Conservation (phyloP, 2,113 vertebrate genomes). For the Pontoporia blainvillei region DNA sequence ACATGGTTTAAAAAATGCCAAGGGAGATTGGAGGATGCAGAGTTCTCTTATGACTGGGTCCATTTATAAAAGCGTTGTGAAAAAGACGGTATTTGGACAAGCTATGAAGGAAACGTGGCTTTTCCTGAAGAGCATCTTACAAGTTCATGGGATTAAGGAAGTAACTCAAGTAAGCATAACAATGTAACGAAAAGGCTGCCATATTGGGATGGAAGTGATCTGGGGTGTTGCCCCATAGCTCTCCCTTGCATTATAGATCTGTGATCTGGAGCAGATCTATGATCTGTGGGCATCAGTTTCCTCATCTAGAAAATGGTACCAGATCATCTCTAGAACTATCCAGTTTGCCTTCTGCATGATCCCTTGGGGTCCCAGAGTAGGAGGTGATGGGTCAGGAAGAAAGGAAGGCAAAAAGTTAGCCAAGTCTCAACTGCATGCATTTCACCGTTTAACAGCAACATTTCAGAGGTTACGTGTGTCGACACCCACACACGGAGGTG, state of each 20-base stretch:
- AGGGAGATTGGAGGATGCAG: not conserved
- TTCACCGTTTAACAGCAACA: not conserved
- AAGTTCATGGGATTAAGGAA: not conserved
- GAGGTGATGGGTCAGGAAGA: not conserved
- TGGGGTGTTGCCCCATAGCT: not conserved
- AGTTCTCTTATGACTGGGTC: not conserved
- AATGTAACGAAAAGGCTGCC: not conserved
- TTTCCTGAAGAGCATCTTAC: not conserved
- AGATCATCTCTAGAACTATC: not conserved
- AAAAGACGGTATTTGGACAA: not conserved
- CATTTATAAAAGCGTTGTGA: not conserved
- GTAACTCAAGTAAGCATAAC: not conserved
- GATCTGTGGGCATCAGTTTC: not conserved
- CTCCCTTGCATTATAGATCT: not conserved
- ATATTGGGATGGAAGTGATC: not conserved
- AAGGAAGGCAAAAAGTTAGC: not conserved
- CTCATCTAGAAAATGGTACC: not conserved
- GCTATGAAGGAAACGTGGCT: not conserved
- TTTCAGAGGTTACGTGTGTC: rapidly evolving
- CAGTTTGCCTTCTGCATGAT: not conserved
- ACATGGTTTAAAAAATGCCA: not conserved
- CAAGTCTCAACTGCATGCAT: no score
- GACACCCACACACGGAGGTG: rapidly evolving
- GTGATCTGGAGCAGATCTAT: not conserved
- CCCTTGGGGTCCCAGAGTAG: not conserved